Base-by-base conservation (phyloP, 2,797 vertebrate species). In the Dendrocincla fuliginosa region DNA sequence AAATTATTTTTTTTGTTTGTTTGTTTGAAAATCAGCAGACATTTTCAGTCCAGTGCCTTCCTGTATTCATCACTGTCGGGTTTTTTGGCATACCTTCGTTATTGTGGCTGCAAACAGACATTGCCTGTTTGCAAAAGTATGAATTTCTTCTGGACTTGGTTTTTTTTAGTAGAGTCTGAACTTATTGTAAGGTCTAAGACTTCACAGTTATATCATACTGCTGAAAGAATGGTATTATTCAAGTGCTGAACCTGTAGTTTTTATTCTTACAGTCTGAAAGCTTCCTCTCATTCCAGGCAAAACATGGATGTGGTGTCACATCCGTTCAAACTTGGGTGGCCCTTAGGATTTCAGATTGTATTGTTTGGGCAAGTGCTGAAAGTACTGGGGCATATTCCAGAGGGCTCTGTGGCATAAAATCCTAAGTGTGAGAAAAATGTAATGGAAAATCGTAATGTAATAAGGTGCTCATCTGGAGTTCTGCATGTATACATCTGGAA, bases 401-500 rank as follows among this genome's bases (percentile, higher is more conserved):
- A 93, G 93, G 76, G 20, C 47, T 95, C 81, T 82, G 63, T 92
- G 91, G 96, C 89, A 85, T 81, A 64, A 93, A 94, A 80, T 63
- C 87, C 44, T 37, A 95, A 59, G 76, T 86, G 93, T 94, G 87
- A 94, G 64, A 89, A 95, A 94, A 96, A 88, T 94, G 95, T 95
- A 93, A 96, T 96, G 96, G 96, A 96, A 96, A 96, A 85, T 70
- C 35, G 56, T 95, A 96, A 91, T 28, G 85, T 69, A 95, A 95
- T 96, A 96, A 93, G 94, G 94, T 93, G 84, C 60, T 89, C 89
- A 67, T 95, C 92, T 87, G 94, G 50, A 84, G 17, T 88, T 91
- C 47, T 93, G 89, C 87, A 76, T 92, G 90, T 95, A 85, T 74
- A 84, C 95, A 95, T 97, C 89, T 97, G 96, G 97, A 97, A 82